Percentiles rank a stretch among this genome's conserved stretches.
phyloP scores from a whole-genome alignment of 2,113 vertebrate genomes.

The Grammomys surdaster region DNA sequence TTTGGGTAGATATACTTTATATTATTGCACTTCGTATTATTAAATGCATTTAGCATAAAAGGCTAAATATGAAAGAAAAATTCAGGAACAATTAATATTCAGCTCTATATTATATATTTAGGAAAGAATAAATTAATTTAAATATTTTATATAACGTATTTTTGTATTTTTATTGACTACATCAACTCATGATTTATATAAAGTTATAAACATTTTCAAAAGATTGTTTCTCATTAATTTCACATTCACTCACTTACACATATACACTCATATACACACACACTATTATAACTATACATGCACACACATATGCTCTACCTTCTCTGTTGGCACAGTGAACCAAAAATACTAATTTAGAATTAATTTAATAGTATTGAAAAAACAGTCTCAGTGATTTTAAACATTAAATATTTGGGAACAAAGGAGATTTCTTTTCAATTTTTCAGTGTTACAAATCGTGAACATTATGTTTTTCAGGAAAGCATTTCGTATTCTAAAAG shows the following conservation, averaged over 20 bases:
- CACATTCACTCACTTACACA: not conserved
- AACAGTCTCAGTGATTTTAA: not conserved
- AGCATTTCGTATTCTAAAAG: not conserved
- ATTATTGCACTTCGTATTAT: not conserved
- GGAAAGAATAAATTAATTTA: not conserved
- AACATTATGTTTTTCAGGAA: not conserved
- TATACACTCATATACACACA: not conserved
- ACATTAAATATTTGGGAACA: not conserved
- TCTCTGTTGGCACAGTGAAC: not conserved
- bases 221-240: not conserved
- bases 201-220: not conserved
- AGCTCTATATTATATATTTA: not conserved
- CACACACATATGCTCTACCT: not conserved
- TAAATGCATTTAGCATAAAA: not conserved
- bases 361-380: not conserved
- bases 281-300: not conserved
- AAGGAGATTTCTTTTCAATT: not conserved
- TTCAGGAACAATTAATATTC: not conserved
- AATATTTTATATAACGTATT: not conserved
- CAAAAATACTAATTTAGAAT: not conserved
- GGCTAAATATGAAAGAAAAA: not conserved
- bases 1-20: no score
- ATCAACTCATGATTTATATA: not conserved
- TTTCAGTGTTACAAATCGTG: not conserved
- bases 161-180: not conserved